phyloP scores from a whole-genome alignment of 2,797 vertebrate genomes.

The Parotocinclus haroldoi region DNA sequence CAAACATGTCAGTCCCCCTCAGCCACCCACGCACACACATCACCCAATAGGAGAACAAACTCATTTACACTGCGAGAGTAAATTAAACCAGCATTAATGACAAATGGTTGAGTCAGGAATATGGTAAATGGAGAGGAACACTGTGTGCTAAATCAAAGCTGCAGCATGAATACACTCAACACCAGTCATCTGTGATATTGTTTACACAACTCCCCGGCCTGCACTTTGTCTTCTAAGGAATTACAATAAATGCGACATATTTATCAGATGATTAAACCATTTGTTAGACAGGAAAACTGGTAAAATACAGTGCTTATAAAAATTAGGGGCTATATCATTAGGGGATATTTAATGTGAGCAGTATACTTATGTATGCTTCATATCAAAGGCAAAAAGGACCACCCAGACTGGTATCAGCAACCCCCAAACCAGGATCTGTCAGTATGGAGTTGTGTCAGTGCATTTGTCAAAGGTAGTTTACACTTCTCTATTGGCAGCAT shows the following conservation, averaged over 20 bases:
- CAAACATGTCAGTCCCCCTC: no score
- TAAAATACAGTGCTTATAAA: no score
- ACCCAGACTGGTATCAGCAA: no score
- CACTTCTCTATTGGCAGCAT: no score
- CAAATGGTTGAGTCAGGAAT: neutral
- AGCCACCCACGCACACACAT: neutral
- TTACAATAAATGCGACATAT: slow-evolving; percentile 1
- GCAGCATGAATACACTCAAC: neutral
- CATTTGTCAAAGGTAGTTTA: no score
- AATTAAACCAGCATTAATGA: slow-evolving; percentile 1
- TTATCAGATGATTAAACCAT: neutral
- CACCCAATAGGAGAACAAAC: neutral
- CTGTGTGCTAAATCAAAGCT: slow-evolving; percentile 10
- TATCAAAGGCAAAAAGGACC: no score
- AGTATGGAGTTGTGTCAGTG: no score
- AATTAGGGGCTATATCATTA: no score
- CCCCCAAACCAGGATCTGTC: no score
- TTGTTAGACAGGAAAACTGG: no score
- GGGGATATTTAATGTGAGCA: no score
- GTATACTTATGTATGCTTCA: no score
- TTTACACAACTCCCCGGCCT: neutral
- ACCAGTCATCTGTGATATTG: slow-evolving; percentile 1
- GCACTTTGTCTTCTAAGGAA: neutral
- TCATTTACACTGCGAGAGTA: slow-evolving; percentile 1
- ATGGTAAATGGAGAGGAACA: slow-evolving; percentile 3